A percentile compares a stretch with the other conserved stretches of the same genome.
Evolutionary conservation across 2,113 vertebrate species (phyloP).

Genomic region (Lamprotornis superbus): DNA sequence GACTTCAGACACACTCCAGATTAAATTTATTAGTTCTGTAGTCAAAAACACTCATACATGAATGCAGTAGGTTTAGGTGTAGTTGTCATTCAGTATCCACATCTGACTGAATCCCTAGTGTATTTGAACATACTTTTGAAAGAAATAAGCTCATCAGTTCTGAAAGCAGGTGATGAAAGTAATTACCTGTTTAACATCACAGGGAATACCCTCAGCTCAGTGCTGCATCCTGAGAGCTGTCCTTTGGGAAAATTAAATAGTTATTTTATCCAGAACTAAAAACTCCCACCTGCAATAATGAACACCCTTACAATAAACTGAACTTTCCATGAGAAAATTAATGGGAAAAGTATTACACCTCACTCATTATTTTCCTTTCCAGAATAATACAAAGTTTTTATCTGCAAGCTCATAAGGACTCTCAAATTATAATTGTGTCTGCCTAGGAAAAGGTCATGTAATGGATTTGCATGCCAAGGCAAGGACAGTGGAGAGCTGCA

Average conservation of each 20-base stretch:
- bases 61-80: background rate
- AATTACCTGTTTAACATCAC: background rate
- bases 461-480: background rate
- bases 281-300: background rate
- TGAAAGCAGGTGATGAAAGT: background rate
- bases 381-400: background rate
- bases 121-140: background rate
- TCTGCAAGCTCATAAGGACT: background rate
- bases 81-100: background rate
- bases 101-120: background rate
- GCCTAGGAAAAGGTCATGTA: background rate
- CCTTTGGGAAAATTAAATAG: background rate
- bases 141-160: background rate
- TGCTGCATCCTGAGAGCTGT: background rate
- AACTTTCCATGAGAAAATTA: background rate
- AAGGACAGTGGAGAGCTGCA: rapidly evolving
- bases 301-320: background rate
- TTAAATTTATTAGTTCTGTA: background rate
- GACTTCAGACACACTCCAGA: background rate
- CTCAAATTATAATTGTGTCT: background rate
- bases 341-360: background rate
- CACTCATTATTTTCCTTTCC: background rate
- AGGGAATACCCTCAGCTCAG: background rate
- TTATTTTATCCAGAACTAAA: background rate
- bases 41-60: background rate